A percentile compares a stretch with the other conserved stretches of the same genome.
Conservation (phyloP, 2,888 invertebrate species). For the Dryobotodes eremita region DNA sequence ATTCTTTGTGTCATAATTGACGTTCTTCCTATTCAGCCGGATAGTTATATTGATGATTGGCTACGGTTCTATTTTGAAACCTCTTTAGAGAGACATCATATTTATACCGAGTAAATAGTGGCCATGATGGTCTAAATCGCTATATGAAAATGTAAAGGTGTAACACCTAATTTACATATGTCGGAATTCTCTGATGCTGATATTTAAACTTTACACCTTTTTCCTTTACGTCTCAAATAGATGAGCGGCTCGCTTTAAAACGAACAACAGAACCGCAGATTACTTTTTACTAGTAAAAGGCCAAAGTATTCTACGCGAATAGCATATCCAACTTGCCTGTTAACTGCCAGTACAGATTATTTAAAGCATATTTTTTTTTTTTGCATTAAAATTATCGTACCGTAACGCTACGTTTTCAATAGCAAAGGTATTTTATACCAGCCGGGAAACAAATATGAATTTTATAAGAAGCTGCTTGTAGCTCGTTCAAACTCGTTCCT, state of each 20-base stretch:
- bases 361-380: too few relatives aligned
- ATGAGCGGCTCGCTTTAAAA: background rate
- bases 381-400: background rate
- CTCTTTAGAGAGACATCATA: background rate
- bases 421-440: background rate
- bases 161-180: too few relatives aligned
- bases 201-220: background rate
- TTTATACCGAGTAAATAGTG: background rate
- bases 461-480: background rate
- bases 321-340: background rate
- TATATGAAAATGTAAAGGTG: background rate
- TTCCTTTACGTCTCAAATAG: background rate
- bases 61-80: conserved; percentile 46
- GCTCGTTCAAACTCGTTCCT: background rate
- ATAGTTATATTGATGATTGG: too few relatives aligned
- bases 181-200: background rate
- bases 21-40: background rate
- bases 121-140: background rate
- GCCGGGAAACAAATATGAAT: background rate
- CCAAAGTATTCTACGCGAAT: background rate
- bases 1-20: background rate
- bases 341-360: background rate
- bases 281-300: background rate
- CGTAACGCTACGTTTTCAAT: too few relatives aligned
- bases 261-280: background rate